These are phyloP conservation scores for Sebastes vulpes DNA, from an alignment of 2,797 vertebrate species.

Conservation along the genomic window DNA sequence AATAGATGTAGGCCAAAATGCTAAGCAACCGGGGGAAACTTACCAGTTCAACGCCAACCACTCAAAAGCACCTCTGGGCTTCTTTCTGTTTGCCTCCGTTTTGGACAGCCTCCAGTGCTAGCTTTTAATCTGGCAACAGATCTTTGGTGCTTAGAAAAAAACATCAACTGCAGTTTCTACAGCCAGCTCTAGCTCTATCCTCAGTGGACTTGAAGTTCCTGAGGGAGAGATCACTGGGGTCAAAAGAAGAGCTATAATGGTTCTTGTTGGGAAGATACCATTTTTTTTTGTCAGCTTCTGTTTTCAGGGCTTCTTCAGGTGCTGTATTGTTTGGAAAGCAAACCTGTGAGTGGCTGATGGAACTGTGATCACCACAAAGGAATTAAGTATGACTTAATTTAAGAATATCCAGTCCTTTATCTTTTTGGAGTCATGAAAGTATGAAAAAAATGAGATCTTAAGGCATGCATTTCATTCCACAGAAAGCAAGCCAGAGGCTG, in stretches of 20 bases:
- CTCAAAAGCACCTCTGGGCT: conserved; percentile 8
- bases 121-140: conserved; percentile 27
- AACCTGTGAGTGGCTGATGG: background rate
- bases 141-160: conserved; percentile 9
- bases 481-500: background rate
- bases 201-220: background rate
- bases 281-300: background rate
- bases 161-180: conserved; percentile 3
- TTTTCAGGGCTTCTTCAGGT: background rate
- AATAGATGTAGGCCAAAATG: background rate
- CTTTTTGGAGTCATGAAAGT: background rate
- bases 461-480: background rate
- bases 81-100: background rate
- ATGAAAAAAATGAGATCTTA: background rate
- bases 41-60: background rate
- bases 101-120: background rate
- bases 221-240: background rate
- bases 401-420: background rate
- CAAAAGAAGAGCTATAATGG: background rate
- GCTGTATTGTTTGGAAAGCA: background rate
- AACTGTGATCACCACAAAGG: background rate
- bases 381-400: background rate
- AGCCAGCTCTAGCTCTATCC: background rate
- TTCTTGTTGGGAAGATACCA: background rate
- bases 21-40: background rate